Percentiles rank a stretch among this genome's conserved stretches.
Conservation (phyloP, 2,113 vertebrate genomes). For the Corvus cornix region DNA sequence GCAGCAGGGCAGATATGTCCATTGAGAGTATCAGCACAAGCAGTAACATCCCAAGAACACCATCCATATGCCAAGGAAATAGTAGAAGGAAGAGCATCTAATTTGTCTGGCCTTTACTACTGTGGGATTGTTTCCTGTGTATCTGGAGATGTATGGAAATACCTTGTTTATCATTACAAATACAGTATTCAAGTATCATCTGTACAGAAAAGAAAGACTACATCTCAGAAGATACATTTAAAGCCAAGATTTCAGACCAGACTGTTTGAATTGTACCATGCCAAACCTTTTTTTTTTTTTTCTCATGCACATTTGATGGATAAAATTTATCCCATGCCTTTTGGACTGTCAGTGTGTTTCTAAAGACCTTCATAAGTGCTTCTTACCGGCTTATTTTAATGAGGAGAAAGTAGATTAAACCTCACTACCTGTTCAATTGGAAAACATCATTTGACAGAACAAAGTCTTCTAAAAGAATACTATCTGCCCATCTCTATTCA, state of each 20-base stretch:
- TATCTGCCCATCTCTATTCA: not conserved
- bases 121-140: not conserved
- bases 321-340: not conserved
- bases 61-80: not conserved
- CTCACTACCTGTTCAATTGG: not conserved
- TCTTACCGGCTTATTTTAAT: not conserved
- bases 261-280: not conserved
- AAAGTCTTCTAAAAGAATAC: not conserved
- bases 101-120: not conserved
- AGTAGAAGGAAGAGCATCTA: not conserved
- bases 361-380: not conserved
- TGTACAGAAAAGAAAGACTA: not conserved
- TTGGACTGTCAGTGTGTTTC: not conserved
- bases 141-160: not conserved
- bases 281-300: not conserved
- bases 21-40: not conserved
- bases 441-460: slow-evolving; percentile 3
- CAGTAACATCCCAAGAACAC: not conserved
- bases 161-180: not conserved
- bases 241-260: not conserved
- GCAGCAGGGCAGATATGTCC: not conserved
- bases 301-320: not conserved
- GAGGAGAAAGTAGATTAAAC: not conserved
- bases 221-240: not conserved
- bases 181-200: not conserved